Evolutionary conservation across 1,140 invertebrate species (phyloP), one percentile per base, ranked within the genome.

Genomic region (Trachelipus rathkii): DNA sequence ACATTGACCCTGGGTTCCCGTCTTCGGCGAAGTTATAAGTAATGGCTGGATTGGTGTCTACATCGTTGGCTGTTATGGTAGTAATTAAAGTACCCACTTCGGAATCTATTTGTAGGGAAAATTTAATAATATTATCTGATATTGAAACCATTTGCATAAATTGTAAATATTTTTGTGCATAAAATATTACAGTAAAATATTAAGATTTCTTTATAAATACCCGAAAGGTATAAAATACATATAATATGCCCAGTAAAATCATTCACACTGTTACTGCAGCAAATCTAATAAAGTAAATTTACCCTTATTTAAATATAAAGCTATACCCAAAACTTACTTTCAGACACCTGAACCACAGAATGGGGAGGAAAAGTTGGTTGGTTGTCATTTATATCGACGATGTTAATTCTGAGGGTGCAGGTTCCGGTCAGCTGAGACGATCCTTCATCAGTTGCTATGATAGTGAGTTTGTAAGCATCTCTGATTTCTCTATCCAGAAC

Each of bases 381-480:
- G 86, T 98, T 98, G 86, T 99, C 97, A 84, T 99, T 99, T 15
- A 96, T 90, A 79, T 90, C 89, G 45, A 88, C 84, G 10, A 87
- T 80, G 23, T 92, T 92, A 75, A 99, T 92, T 45, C 90, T 89
- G 3, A 99, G 88, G 6, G 92, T 93, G 8, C 95, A 90, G 0
- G 93, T 95, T 13, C 95, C 95, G 3, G 94, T 96, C 86, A 95
- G 89, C 82, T 95, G 94, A 4, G 95, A 95, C 78, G 91, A 89
- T 6, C 96, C 96, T 84, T 96, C 93, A 84, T 99, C 97, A 0
- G 92, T 96, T 0, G 95, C 95, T 73, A 96, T 95, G 21, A 96
- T 92, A 13, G 94, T 96, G 71, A 98, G 84, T 81, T 91, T 88
- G 85, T 98, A 98, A 46, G 89, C 89, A 82, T 96, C 93, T 8